Percentiles rank a stretch among this genome's conserved stretches.
phyloP scores from a whole-genome alignment of 1,140 invertebrate genomes.

The Colletes gigas region DNA sequence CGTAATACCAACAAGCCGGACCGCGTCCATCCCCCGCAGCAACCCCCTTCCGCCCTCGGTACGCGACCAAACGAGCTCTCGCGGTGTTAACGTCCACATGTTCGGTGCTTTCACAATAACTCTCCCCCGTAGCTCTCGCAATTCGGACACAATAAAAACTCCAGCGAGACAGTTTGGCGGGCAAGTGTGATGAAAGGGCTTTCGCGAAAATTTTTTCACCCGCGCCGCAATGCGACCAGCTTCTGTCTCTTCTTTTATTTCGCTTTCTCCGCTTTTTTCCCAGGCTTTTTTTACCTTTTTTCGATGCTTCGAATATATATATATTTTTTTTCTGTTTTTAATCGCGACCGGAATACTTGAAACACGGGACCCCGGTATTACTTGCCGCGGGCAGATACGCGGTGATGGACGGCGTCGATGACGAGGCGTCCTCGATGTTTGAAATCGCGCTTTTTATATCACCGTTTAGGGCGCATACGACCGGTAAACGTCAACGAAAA shows the following conservation, averaged over 20 bases:
- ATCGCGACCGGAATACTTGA: constrained; percentile 33
- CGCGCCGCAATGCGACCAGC: constrained; percentile 18
- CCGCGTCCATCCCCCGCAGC: constrained; percentile 32
- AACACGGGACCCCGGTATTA: not conserved
- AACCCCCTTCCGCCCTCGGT: constrained; percentile 51
- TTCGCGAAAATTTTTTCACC: constrained; percentile 60
- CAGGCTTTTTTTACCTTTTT: too few species aligned
- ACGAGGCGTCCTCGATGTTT: constrained; percentile 14
- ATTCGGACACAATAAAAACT: constrained; percentile 74
- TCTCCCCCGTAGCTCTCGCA: constrained; percentile 71
- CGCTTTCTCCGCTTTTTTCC: not conserved
- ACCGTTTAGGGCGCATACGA: not conserved
- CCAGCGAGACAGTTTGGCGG: constrained; percentile 70
- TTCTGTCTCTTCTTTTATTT: not conserved
- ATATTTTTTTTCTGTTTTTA: constrained; percentile 1
- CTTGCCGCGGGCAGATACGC: constrained; percentile 3
- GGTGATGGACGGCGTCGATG: constrained; percentile 39
- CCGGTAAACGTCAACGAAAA: not conserved
- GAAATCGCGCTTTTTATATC: not conserved
- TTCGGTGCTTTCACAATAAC: constrained; percentile 75
- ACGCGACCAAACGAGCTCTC: constrained; percentile 67
- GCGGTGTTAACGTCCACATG: constrained; percentile 67
- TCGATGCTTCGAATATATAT: not conserved
- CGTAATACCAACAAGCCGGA: constrained; percentile 73
- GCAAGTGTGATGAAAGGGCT: constrained; percentile 66